Percentiles rank a stretch among this genome's conserved stretches.
These are phyloP conservation scores for Potorous gilbertii DNA, from an alignment of 2,797 vertebrate species.

Conservation along the genomic window DNA sequence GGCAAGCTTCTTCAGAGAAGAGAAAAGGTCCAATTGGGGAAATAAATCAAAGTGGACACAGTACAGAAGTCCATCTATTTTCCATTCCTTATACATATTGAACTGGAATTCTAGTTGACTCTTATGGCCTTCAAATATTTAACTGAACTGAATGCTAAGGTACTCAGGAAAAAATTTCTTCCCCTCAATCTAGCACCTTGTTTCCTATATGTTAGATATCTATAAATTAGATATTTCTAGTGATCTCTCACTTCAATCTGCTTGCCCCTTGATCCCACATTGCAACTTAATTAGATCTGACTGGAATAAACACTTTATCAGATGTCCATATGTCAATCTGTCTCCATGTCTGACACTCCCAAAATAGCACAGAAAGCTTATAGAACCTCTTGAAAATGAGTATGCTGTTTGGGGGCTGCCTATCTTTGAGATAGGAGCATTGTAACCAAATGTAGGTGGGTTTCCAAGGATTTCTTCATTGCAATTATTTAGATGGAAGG, in stretches of 20 bases:
- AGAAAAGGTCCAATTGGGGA: neutral
- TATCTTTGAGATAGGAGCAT: constrained; percentile 41
- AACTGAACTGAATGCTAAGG: constrained; percentile 39
- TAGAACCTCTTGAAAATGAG: constrained; percentile 49
- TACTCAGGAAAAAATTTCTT: neutral
- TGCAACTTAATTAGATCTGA: constrained; percentile 29
- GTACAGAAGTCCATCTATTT: neutral
- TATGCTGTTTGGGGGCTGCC: constrained; percentile 10
- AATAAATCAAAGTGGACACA: neutral
- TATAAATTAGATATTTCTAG: neutral
- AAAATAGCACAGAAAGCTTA: constrained; percentile 58
- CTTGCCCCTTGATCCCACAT: neutral
- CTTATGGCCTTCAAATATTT: constrained; percentile 27
- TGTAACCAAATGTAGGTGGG: neutral
- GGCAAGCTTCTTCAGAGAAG: neutral
- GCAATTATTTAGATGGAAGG: constrained; percentile 69
- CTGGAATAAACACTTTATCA: constrained; percentile 24
- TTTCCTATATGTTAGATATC: neutral
- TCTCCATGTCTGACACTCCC: constrained; percentile 27
- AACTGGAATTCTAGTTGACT: neutral
- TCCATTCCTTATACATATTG: neutral
- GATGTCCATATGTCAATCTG: neutral
- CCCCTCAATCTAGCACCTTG: constrained; percentile 8
- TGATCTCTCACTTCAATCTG: neutral
- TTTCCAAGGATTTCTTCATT: constrained; percentile 63